Evolutionary conservation across 2,113 vertebrate species (phyloP).

Genomic region (Cololabis saira): DNA sequence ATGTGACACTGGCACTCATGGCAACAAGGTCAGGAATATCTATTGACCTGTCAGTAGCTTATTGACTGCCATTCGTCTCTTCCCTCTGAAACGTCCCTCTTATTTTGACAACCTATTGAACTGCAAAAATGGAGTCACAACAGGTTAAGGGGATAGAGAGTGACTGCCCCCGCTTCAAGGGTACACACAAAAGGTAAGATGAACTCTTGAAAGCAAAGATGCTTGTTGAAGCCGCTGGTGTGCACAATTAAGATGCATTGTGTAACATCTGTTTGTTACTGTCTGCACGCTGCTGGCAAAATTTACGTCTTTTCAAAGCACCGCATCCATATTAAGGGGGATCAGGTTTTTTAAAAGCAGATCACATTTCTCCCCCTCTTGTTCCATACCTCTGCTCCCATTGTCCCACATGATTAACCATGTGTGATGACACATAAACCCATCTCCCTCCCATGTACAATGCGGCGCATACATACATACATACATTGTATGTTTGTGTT

Average conservation of each 20-base stretch:
- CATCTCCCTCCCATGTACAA: conserved; percentile 21
- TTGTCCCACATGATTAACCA: conserved; percentile 67
- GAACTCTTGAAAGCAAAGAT: conserved; percentile 25
- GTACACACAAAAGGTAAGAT: conserved; percentile 15
- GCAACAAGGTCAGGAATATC: conserved; percentile 62
- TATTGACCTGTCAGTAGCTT: conserved; percentile 59
- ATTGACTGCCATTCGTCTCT: conserved; percentile 68
- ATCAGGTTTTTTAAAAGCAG: conserved; percentile 47
- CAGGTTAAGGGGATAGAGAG: conserved; percentile 28
- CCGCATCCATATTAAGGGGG: conserved; percentile 40
- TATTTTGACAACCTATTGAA: conserved; percentile 60
- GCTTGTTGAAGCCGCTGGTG: conserved; percentile 23
- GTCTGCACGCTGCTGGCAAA: conserved; percentile 30
- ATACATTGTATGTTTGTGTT: not conserved
- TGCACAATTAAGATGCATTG: conserved; percentile 31
- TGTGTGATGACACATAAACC: conserved; percentile 56
- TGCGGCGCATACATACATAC: conserved; percentile 6
- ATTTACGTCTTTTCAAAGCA: conserved; percentile 48
- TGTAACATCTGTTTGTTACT: conserved; percentile 46
- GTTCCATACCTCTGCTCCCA: conserved; percentile 41
- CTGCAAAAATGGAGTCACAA: conserved; percentile 43
- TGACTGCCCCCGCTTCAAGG: conserved; percentile 47
- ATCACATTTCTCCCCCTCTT: conserved; percentile 48
- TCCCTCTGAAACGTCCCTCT: conserved; percentile 61
- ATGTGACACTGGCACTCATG: conserved; percentile 19